Conservation (phyloP, 2,113 vertebrate species). For the Vimba vimba region DNA sequence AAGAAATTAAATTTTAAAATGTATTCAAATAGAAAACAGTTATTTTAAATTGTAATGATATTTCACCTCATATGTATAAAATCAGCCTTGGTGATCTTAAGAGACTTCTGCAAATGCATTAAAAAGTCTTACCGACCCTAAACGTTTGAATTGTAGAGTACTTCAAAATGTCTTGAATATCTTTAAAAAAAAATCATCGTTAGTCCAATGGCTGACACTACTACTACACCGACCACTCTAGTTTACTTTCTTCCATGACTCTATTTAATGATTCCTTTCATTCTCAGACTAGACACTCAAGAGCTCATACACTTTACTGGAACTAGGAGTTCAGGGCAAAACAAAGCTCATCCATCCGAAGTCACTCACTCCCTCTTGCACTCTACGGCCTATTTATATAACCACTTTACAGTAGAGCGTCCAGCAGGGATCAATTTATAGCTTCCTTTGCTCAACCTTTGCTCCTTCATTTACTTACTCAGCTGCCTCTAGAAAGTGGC, state of each 20-base stretch:
- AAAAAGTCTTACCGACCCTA: not conserved
- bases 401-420: constrained; percentile 37
- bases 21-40: not conserved
- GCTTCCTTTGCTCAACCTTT: constrained; percentile 59
- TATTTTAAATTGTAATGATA: not conserved
- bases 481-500: not conserved
- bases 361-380: not conserved
- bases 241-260: not conserved
- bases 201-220: not conserved
- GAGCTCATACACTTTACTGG: too few species aligned
- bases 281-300: not conserved
- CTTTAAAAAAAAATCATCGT: not conserved
- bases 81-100: not conserved
- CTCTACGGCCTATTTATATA: constrained; percentile 48
- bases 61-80: not conserved
- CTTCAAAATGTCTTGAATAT: not conserved
- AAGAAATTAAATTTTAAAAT: not conserved
- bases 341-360: not conserved
- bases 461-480: not conserved
- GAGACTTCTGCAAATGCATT: not conserved
- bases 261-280: not conserved
- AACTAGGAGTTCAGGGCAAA: constrained; percentile 4
- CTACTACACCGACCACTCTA: not conserved
- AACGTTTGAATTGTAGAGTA: not conserved
- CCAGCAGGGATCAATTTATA: constrained; percentile 53